These are phyloP conservation scores for Myotis daubentonii DNA, from an alignment of 2,797 vertebrate species.

Conservation along the genomic window DNA sequence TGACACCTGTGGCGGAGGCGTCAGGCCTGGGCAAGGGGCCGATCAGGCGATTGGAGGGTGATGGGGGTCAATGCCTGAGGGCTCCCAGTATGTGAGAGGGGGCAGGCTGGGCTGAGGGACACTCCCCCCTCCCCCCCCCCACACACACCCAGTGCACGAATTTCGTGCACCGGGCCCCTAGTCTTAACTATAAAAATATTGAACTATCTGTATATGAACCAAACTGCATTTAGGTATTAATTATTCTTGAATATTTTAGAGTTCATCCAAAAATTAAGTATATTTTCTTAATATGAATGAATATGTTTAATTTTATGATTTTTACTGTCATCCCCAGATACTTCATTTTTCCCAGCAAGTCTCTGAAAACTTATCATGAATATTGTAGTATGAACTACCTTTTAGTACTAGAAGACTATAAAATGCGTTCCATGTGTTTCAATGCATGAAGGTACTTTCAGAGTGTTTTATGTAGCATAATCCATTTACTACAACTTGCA, in stretches of 20 bases:
- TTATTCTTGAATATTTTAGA: neutral
- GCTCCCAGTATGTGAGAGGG: too few species aligned
- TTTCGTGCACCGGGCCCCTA: too few species aligned
- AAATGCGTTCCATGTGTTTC: conserved; percentile 7
- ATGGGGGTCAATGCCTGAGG: too few species aligned
- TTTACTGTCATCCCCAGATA: neutral
- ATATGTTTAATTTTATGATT: neutral
- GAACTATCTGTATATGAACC: neutral
- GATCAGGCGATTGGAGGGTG: too few species aligned
- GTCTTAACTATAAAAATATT: conserved; percentile 10
- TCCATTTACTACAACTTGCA: conserved; percentile 59
- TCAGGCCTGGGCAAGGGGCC: too few species aligned
- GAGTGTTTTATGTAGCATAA: conserved; percentile 52
- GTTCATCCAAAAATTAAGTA: neutral
- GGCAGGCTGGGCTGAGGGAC: too few species aligned
- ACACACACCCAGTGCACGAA: too few species aligned
- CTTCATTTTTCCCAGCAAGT: neutral
- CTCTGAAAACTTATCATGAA: conserved; percentile 65
- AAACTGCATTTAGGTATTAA: neutral
- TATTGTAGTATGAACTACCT: conserved; percentile 59
- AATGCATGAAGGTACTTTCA: conserved; percentile 50
- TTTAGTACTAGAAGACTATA: conserved; percentile 56
- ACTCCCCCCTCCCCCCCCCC: too few species aligned
- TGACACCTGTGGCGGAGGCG: too few species aligned
- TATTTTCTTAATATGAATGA: neutral